Percentiles rank a stretch among this genome's conserved stretches.
These are phyloP conservation scores for Gryon sp. DNA, from an alignment of 1,140 invertebrate species.

Conservation along the genomic window DNA sequence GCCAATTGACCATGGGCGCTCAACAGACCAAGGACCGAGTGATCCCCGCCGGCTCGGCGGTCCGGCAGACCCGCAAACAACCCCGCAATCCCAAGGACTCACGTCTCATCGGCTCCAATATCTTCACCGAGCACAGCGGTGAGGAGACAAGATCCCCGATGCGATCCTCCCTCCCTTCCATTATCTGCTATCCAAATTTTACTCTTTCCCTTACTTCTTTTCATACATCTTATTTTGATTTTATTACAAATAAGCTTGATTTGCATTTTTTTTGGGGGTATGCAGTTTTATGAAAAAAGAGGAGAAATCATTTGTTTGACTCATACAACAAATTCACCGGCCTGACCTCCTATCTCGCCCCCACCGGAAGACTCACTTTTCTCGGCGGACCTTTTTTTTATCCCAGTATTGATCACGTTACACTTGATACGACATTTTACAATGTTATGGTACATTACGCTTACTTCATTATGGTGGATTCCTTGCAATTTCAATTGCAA, in stretches of 20 bases:
- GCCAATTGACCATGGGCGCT: conserved; percentile 86
- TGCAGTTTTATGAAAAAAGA: no score
- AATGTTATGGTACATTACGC: conserved; percentile 28
- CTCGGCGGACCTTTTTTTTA: conserved; percentile 20
- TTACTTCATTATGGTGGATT: conserved; percentile 15
- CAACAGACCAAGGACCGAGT: conserved; percentile 92
- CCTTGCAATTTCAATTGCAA: not conserved
- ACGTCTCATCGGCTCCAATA: conserved; percentile 89
- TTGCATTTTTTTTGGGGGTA: no score
- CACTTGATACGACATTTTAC: conserved; percentile 33
- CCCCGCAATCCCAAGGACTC: conserved; percentile 87
- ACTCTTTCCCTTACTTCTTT: not conserved
- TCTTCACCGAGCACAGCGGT: conserved; percentile 95
- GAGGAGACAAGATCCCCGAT: conserved; percentile 63
- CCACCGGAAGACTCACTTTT: conserved; percentile 13
- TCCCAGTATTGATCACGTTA: conserved; percentile 38
- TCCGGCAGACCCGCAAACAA: conserved; percentile 84
- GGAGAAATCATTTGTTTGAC: no score
- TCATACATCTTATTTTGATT: not conserved
- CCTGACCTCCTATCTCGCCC: not conserved
- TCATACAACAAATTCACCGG: no score
- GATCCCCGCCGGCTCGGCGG: conserved; percentile 83
- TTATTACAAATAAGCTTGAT: no score
- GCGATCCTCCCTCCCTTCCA: not conserved
- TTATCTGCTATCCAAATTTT: not conserved